phyloP scores from a whole-genome alignment of 2,797 vertebrate genomes.

The Acipenser transmontanus region DNA sequence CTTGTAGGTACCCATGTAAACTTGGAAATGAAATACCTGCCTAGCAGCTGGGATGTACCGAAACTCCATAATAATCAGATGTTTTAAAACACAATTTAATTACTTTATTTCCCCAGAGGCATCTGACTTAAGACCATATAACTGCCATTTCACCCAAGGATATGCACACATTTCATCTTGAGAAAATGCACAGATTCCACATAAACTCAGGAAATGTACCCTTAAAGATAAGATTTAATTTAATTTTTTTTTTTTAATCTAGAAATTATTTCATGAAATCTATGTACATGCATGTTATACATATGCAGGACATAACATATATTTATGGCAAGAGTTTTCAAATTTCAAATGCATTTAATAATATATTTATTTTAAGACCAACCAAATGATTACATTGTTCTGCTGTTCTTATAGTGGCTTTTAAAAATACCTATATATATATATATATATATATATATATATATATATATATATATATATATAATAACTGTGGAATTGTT shows the following conservation, averaged over 20 bases:
- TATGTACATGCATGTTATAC: conserved; percentile 31
- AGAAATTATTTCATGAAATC: conserved; percentile 16
- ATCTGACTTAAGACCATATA: neutral
- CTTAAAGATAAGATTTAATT: neutral
- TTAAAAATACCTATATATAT: neutral
- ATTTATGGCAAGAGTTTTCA: too few relatives aligned
- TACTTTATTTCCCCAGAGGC: neutral
- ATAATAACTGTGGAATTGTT: too few relatives aligned
- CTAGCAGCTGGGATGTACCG: conserved; percentile 5
- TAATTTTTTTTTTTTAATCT: conserved; percentile 30
- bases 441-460: neutral
- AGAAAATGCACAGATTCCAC: too few relatives aligned
- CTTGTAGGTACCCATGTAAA: conserved; percentile 20
- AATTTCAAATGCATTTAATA: too few relatives aligned
- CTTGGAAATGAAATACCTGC: conserved; percentile 28
- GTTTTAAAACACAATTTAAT: conserved; percentile 12
- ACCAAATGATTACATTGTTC: too few relatives aligned
- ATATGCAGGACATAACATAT: too few relatives aligned
- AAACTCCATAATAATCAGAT: conserved; percentile 9
- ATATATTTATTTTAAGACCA: too few relatives aligned
- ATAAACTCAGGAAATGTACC: neutral
- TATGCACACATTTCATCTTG: too few relatives aligned
- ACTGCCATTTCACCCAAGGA: too few relatives aligned
- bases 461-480: neutral
- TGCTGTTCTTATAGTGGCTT: too few relatives aligned